Conservation (phyloP, 1,140 invertebrate species). For the Drosophila burlai region DNA sequence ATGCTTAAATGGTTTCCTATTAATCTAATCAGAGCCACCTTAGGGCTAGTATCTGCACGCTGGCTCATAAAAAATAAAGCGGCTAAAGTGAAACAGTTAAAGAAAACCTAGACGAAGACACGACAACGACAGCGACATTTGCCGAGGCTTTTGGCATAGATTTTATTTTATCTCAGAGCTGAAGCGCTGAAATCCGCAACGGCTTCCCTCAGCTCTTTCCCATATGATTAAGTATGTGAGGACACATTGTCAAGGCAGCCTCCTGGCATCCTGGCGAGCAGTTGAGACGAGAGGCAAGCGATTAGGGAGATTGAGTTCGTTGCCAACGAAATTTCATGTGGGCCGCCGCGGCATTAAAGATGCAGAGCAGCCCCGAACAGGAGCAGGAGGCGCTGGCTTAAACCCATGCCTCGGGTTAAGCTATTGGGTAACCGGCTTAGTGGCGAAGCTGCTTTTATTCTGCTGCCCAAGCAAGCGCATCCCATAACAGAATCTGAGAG, state of each 20-base stretch:
- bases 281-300: constrained; percentile 21
- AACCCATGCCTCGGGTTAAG: constrained; percentile 27
- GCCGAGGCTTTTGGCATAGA: constrained; percentile 70
- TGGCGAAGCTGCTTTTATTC: constrained; percentile 9
- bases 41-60: constrained; percentile 20
- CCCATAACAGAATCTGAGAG: background rate
- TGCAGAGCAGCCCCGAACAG: constrained; percentile 24
- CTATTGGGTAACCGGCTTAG: constrained; percentile 45
- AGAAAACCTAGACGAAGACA: constrained; percentile 51
- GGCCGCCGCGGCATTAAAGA: constrained; percentile 24
- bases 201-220: constrained; percentile 25
- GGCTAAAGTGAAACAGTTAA: constrained; percentile 72
- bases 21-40: constrained; percentile 39
- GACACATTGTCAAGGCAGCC: constrained; percentile 67
- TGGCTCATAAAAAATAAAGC: constrained; percentile 77
- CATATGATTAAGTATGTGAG: constrained; percentile 71
- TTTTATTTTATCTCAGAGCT: constrained; percentile 48
- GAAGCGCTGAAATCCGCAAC: constrained; percentile 55
- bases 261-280: constrained; percentile 10
- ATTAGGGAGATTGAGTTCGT: constrained; percentile 55
- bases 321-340: constrained; percentile 47
- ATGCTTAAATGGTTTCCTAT: too few relatives aligned
- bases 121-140: constrained; percentile 36
- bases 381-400: constrained; percentile 7
- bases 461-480: constrained; percentile 16